Conservation (phyloP, 2,888 invertebrate genomes). For the Gandaritis pyraliata region DNA sequence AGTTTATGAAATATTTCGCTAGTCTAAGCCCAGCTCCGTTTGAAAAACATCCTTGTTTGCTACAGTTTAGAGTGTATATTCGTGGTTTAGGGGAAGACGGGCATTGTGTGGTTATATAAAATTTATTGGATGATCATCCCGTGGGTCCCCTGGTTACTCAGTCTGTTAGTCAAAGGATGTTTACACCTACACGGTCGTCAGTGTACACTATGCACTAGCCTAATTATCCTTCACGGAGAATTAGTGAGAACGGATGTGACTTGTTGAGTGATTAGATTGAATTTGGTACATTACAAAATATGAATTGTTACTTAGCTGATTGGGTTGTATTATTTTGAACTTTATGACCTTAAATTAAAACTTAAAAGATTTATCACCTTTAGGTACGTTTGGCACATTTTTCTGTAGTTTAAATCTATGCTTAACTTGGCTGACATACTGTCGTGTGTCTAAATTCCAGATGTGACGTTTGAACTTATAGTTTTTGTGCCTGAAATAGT, state of each 20-base stretch:
- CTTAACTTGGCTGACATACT: no score
- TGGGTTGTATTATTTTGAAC: no score
- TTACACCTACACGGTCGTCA: conserved; percentile 47
- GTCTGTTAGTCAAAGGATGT: conserved; percentile 61
- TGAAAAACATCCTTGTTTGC: conserved; percentile 6
- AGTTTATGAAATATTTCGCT: conserved; percentile 47
- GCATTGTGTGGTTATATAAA: conserved; percentile 47
- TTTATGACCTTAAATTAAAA: no score
- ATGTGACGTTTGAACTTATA: no score
- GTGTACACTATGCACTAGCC: conserved; percentile 59
- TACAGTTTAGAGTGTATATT: conserved; percentile 33
- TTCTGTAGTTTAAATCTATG: no score
- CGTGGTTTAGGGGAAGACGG: conserved; percentile 15
- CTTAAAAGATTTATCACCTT: no score
- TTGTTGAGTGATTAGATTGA: neutral
- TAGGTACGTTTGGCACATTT: no score
- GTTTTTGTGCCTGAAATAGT: no score
- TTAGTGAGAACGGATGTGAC: conserved; percentile 42
- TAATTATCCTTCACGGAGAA: conserved; percentile 51
- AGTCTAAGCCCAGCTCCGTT: neutral
- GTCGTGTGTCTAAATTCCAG: no score
- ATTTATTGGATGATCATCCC: conserved; percentile 56
- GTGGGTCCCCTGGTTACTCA: conserved; percentile 48
- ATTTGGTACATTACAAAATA: neutral
- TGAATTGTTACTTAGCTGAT: no score